A percentile compares a stretch with the other conserved stretches of the same genome.
These are phyloP conservation scores for Psittacula echo DNA, from an alignment of 2,797 vertebrate species.

Conservation along the genomic window DNA sequence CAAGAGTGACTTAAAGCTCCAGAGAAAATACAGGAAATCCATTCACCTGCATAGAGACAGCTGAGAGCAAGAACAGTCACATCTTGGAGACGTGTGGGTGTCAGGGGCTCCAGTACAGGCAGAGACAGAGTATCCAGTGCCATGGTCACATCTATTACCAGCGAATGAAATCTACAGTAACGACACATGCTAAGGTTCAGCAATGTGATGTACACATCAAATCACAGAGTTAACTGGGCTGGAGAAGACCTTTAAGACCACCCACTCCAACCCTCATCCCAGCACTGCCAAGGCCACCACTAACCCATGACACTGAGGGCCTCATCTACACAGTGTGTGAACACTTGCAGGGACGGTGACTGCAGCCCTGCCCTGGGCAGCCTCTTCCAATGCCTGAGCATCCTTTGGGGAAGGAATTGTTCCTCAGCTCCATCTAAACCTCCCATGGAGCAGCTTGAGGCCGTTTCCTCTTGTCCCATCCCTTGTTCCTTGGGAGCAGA, in stretches of 20 bases:
- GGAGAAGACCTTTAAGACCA: neutral
- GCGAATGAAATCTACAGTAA: slow-evolving; percentile 90
- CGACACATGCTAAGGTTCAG: neutral
- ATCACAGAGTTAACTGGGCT: neutral
- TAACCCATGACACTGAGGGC: neutral
- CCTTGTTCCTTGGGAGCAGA: no score
- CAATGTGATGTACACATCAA: neutral
- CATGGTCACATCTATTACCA: slow-evolving; percentile 99
- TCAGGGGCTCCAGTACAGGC: slow-evolving; percentile 95
- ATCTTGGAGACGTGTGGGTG: slow-evolving; percentile 91
- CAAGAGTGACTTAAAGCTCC: neutral
- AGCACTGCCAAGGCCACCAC: neutral
- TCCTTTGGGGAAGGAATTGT: neutral
- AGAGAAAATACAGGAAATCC: neutral
- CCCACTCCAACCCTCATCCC: neutral
- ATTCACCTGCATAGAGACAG: slow-evolving; percentile 95
- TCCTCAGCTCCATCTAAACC: no score
- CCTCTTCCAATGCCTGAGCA: neutral
- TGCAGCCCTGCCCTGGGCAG: neutral
- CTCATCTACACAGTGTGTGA: neutral
- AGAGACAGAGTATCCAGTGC: slow-evolving; percentile 96
- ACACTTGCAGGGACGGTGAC: neutral
- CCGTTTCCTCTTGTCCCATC: no score
- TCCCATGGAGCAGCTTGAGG: no score
- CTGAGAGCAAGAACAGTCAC: slow-evolving; percentile 97